A percentile compares a stretch with the other conserved stretches of the same genome.
Evolutionary conservation across 2,113 vertebrate genomes (phyloP).

Genomic region (Trachemys scripta): DNA sequence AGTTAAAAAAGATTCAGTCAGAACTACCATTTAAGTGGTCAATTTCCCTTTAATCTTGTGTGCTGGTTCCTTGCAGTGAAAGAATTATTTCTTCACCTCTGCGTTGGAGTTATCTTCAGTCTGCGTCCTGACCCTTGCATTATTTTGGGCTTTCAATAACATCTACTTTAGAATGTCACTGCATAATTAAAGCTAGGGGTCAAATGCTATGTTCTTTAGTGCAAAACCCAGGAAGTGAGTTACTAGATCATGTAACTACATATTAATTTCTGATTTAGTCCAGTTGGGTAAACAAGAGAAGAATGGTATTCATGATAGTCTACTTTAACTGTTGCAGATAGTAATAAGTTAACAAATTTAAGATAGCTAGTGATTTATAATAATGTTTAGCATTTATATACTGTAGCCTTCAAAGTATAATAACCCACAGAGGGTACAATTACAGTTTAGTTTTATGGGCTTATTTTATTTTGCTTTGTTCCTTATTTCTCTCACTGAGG

Average conservation of each 20-base stretch:
- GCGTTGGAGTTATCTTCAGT: neutral
- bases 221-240: neutral
- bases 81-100: neutral
- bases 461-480: neutral
- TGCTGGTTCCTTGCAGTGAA: neutral
- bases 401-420: neutral
- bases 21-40: neutral
- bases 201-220: neutral
- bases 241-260: neutral
- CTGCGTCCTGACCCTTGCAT: neutral
- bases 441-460: fast-evolving
- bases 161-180: neutral
- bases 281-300: neutral
- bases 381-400: neutral
- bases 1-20: neutral
- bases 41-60: neutral
- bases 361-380: neutral
- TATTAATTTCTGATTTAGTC: neutral
- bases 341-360: neutral
- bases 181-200: neutral
- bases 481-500: neutral
- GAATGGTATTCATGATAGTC: neutral
- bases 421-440: neutral
- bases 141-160: neutral
- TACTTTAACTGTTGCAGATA: neutral